A percentile compares a stretch with the other conserved stretches of the same genome.
Conservation (phyloP, 2,113 vertebrate species). For the Protobothrops flavoviridis region DNA sequence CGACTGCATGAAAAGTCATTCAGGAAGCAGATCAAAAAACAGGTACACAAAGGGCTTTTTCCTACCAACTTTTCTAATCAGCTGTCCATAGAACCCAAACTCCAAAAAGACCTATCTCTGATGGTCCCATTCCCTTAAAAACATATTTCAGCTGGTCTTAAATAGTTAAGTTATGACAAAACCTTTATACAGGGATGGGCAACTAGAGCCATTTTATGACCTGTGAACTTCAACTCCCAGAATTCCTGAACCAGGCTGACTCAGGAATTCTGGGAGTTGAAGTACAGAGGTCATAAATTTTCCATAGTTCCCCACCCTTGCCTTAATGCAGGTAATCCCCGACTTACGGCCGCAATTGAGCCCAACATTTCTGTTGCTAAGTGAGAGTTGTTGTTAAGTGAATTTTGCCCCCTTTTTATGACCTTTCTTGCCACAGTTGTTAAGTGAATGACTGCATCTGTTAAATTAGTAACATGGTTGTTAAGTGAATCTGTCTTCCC, state of each 20-base stretch:
- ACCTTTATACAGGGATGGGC: background rate
- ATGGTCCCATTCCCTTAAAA: conserved; percentile 11
- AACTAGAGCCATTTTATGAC: background rate
- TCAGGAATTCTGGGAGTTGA: background rate
- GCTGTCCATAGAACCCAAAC: conserved; percentile 15
- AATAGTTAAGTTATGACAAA: conserved; percentile 22
- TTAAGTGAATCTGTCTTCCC: background rate
- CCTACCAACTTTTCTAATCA: conserved; percentile 37
- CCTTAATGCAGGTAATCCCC: background rate
- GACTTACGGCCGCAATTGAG: background rate
- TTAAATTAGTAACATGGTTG: background rate
- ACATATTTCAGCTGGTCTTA: conserved; percentile 1
- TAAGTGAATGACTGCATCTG: background rate
- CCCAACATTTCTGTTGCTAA: background rate
- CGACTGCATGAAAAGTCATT: background rate
- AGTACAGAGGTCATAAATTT: background rate
- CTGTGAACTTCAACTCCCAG: background rate
- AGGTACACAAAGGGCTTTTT: background rate
- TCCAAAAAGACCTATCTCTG: conserved; percentile 10
- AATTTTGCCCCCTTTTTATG: background rate
- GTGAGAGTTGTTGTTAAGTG: background rate
- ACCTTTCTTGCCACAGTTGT: background rate
- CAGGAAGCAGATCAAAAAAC: background rate
- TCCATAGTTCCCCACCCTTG: background rate
- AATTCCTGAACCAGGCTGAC: background rate